Evolutionary conservation across 2,888 invertebrate genomes (phyloP).

Genomic region (Pachydiplax longipennis): DNA sequence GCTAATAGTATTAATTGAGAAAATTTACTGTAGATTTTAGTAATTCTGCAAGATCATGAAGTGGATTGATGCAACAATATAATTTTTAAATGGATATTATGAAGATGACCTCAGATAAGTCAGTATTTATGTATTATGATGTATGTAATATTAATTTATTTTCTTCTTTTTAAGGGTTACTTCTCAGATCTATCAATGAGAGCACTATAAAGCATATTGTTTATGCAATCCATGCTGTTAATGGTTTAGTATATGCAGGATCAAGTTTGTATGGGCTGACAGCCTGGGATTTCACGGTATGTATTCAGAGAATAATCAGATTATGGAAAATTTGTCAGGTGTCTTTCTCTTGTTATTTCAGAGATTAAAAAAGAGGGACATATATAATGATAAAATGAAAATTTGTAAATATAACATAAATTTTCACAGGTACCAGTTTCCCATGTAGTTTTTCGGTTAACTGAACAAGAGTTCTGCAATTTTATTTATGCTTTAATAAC

Average conservation of each 20-base stretch:
- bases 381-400: neutral
- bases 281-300: constrained; percentile 78
- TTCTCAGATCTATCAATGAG: constrained; percentile 70
- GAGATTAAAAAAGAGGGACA: neutral
- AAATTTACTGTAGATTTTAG: no score
- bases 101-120: neutral
- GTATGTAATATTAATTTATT: neutral
- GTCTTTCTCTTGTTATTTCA: neutral
- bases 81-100: neutral
- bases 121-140: neutral
- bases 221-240: constrained; percentile 73
- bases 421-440: no score
- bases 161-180: constrained; percentile 59
- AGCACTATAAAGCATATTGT: constrained; percentile 67
- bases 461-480: no score
- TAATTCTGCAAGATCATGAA: no score
- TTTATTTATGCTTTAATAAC: no score
- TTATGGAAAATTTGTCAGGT: neutral
- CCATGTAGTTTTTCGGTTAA: no score
- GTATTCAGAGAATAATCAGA: constrained; percentile 55
- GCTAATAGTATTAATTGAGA: no score
- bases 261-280: constrained; percentile 76
- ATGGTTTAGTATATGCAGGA: constrained; percentile 77
- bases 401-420: no score
- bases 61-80: no score